Conservation (phyloP, 2,888 invertebrate genomes). For the Boloria selene region DNA sequence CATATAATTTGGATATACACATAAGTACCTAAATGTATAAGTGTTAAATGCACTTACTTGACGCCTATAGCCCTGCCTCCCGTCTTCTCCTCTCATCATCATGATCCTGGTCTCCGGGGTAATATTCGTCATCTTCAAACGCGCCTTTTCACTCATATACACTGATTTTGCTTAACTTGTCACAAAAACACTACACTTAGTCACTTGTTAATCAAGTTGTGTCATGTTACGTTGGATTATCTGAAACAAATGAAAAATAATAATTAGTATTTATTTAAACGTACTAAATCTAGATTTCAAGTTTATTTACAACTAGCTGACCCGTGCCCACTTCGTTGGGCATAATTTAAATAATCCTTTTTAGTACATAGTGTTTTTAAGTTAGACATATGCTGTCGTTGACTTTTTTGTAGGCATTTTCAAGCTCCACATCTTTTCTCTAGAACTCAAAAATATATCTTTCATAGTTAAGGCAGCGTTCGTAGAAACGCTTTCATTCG, state of each 20-base stretch:
- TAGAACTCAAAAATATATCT: too few species aligned
- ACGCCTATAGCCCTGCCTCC: slow-evolving; percentile 65
- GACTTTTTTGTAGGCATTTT: too few species aligned
- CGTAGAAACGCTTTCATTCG: too few species aligned
- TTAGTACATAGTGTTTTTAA: too few species aligned
- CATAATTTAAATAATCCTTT: too few species aligned
- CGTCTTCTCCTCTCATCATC: slow-evolving; percentile 70
- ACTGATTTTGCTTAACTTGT: slow-evolving; percentile 41
- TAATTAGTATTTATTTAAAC: neutral
- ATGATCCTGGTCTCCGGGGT: slow-evolving; percentile 74
- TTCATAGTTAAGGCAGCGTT: too few species aligned
- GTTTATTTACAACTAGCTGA: too few species aligned
- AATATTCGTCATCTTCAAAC: slow-evolving; percentile 73
- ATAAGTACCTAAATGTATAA: neutral
- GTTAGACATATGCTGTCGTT: too few species aligned
- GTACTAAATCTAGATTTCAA: neutral
- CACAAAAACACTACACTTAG: slow-evolving; percentile 30
- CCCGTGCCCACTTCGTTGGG: too few species aligned
- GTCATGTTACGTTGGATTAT: slow-evolving; percentile 29
- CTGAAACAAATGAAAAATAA: slow-evolving; percentile 39
- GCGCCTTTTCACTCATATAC: slow-evolving; percentile 69
- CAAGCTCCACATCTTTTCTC: too few species aligned
- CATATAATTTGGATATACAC: too few species aligned
- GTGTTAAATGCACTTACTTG: slow-evolving; percentile 60
- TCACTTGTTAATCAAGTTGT: slow-evolving; percentile 11